Conservation (phyloP, 1,140 invertebrate genomes). For the Zaprionus nigranus region DNA sequence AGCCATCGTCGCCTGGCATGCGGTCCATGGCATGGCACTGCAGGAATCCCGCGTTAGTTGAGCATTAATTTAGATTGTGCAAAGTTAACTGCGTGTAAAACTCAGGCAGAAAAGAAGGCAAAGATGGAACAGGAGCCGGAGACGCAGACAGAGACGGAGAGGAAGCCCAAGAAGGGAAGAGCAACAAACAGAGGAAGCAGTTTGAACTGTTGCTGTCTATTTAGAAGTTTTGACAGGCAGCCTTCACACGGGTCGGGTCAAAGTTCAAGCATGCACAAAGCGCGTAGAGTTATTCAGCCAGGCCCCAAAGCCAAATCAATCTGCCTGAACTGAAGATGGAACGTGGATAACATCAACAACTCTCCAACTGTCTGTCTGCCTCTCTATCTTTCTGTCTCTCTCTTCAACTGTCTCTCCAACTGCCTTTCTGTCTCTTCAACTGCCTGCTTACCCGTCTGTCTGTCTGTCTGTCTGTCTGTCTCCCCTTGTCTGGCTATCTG, state of each 20-base stretch:
- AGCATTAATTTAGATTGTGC: slow-evolving; percentile 41
- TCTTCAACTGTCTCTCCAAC: background rate
- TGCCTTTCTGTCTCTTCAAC: slow-evolving; percentile 9
- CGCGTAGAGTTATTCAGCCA: background rate
- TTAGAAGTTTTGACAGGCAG: background rate
- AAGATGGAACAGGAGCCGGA: background rate
- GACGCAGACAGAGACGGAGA: background rate
- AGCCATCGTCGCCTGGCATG: slow-evolving; percentile 23
- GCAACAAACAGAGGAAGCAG: too few species aligned
- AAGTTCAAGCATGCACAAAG: background rate
- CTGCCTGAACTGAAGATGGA: background rate
- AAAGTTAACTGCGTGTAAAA: slow-evolving; percentile 69
- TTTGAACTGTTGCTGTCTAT: background rate
- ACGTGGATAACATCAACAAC: background rate
- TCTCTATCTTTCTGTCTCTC: background rate
- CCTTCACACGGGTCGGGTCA: background rate
- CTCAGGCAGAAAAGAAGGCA: background rate
- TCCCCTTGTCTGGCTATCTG: slow-evolving; percentile 26
- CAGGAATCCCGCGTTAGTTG: slow-evolving; percentile 12
- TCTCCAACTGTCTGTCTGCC: slow-evolving; percentile 36
- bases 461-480: slow-evolving; percentile 6
- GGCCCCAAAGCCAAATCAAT: background rate
- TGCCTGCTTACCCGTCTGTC: background rate
- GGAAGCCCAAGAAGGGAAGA: background rate
- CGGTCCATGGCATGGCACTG: background rate